Evolutionary conservation across 2,888 invertebrate species (phyloP), one percentile per base, ranked within the genome.

Genomic region (Zaprionus obscuricornis): DNA sequence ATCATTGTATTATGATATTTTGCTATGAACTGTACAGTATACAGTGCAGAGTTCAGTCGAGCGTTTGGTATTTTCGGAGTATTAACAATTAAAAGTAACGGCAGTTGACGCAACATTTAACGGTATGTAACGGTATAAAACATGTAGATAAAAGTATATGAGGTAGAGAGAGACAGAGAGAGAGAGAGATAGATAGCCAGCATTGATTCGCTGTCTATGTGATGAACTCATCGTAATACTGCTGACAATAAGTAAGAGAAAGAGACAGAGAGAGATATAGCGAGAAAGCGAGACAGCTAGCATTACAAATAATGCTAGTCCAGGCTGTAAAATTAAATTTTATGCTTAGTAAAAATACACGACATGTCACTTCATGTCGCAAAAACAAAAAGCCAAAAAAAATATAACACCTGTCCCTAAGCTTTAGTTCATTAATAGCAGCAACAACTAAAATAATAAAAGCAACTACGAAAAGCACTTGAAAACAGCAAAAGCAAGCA

Each of bases 41-140:
- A n/a, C 24, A 8, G 24, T n/a, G n/a, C n/a, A n/a, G n/a, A n/a
- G 52, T 17, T 57, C 71, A 67, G 85, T 78, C 45, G 72, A 57
- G 39, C 57, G 50, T 39, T n/a, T 52, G 47, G 50, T 57, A 34
- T 63, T 70, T 83, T 79, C 16, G 57, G 76, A n/a, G n/a, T 49
- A 75, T 59, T 83, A 83, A 83, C 85, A 85, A 79, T 78, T 78
- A 78, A 78, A 83, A 72, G 46, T 63, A 78, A 78, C 85, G 79
- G 56, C 63, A 45, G 45, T 83, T 83, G 66, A 59, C 58, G 67
- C 60, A 46, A 57, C 78, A 59, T 74, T 84, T 59, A 77, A 81
- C 82, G 82, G 82, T 81, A 62, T 29, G 49, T 57, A 54, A 10
- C 5, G 7, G 20, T 33, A 37, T 11, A 24, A 20, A 39, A 13